Evolutionary conservation across 2,113 vertebrate genomes (phyloP).

Genomic region (Camelus dromedarius): DNA sequence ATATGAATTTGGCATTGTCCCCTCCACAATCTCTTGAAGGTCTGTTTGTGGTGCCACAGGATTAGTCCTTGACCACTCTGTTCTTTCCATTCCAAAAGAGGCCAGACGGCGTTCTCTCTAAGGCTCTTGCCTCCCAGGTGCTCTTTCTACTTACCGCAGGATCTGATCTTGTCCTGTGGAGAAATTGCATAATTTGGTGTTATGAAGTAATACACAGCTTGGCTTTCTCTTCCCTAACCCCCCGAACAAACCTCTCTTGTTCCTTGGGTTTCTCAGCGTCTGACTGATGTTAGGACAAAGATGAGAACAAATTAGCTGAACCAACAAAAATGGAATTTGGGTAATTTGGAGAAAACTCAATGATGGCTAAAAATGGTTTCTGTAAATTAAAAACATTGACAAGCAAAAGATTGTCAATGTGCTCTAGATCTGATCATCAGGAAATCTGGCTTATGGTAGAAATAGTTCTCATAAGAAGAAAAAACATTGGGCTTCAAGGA

Average conservation of each 20-base stretch:
- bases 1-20: constrained; percentile 76
- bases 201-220: constrained; percentile 47
- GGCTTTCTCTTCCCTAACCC: neutral
- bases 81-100: constrained; percentile 67
- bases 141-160: constrained; percentile 34
- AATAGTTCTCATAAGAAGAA: constrained; percentile 31
- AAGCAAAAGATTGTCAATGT: constrained; percentile 2
- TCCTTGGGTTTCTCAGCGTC: constrained; percentile 30
- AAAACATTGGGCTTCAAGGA: neutral
- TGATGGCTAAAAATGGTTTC: constrained; percentile 19
- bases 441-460: neutral
- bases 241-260: constrained; percentile 52
- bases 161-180: constrained; percentile 38
- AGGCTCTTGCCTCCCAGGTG: neutral
- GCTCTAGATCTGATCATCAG: neutral
- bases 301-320: constrained; percentile 35
- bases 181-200: constrained; percentile 49
- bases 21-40: constrained; percentile 72
- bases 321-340: constrained; percentile 1
- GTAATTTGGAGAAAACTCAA: constrained; percentile 27
- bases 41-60: constrained; percentile 47
- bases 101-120: constrained; percentile 40
- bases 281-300: constrained; percentile 54
- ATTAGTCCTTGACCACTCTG: constrained; percentile 64
- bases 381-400: constrained; percentile 5